Conservation (phyloP, 2,113 vertebrate species). For the Ceratotherium simum region DNA sequence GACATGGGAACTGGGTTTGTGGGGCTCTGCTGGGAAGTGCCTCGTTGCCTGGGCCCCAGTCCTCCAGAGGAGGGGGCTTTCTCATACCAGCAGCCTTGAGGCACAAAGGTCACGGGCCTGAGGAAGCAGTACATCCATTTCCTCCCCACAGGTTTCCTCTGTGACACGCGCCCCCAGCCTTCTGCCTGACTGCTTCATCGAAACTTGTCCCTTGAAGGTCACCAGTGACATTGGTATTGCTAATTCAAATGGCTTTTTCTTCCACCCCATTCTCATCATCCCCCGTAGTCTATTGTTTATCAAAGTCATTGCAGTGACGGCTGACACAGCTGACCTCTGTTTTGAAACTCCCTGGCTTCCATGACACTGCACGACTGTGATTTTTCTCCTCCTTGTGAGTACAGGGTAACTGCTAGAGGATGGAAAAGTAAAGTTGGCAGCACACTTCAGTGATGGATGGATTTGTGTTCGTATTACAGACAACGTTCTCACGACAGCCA, state of each 20-base stretch:
- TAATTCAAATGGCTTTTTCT: conserved; percentile 63
- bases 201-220: conserved; percentile 75
- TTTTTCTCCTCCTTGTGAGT: not conserved
- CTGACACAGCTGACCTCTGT: conserved; percentile 37
- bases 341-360: conserved; percentile 22
- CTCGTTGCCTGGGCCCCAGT: not conserved
- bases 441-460: not conserved
- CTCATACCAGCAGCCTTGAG: conserved; percentile 14
- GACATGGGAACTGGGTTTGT: conserved; percentile 47
- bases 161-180: not conserved
- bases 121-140: conserved; percentile 70
- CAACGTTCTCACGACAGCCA: not conserved
- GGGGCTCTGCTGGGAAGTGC: conserved; percentile 74
- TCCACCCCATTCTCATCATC: not conserved
- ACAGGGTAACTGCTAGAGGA: conserved; percentile 38
- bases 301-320: not conserved
- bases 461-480: not conserved
- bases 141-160: conserved; percentile 70
- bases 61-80: not conserved
- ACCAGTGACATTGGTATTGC: conserved; percentile 71
- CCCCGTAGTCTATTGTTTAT: conserved; percentile 4
- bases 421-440: not conserved
- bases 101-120: conserved; percentile 41
- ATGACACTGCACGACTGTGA: conserved; percentile 49
- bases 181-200: not conserved